Base-by-base conservation (phyloP, 1,140 invertebrate genomes). In the Pseudomyrmex dendroicus region DNA sequence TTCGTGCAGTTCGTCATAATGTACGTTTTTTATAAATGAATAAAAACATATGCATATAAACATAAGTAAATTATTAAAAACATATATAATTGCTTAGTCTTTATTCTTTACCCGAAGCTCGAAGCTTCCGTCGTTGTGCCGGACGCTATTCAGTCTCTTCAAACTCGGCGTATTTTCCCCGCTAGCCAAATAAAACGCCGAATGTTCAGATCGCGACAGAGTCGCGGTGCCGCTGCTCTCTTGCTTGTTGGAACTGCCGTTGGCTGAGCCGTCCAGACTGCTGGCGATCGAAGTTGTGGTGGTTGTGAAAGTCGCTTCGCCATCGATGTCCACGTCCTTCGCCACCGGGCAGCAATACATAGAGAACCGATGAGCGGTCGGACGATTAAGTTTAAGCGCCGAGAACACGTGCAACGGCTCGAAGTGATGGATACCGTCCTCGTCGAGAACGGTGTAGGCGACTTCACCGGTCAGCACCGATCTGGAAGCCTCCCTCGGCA, bases 361-460 rank as follows among this genome's bases (percentile, higher is more conserved):
- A 0, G 95, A 95, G 84, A 96, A 96, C 3, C 96, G 93, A 91
- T 96, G 95, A 2, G 95, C 95, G 3, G 95, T 95, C 3, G 95
- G 95, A 85, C 96, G 95, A 84, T 96, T 96, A 8, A 97, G 91
- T 76, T 96, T 96, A 63, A 97, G 91, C 0, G 96, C 96, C 10
- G 96, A 96, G 86, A 97, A 96, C 9, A 97, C 96, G 85, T 97
- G 96, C 62, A 97, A 91, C 0, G 97, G 96, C 90, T 97, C 96
- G 90, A 97, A 97, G 92, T 96, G 96, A 74, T 95, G 96, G 35
- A 97, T 95, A 22, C 97, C 97, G 84, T 95, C 95, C 91, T 97
- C 97, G 89, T 97, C 97, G 0, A 98, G 94, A 2, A 97, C 95
- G 2, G 96, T 96, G 86, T 97, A 98, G 3, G 96, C 95, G 1